phyloP scores from a whole-genome alignment of 2,113 vertebrate genomes.

The Opisthocomus hoazin region DNA sequence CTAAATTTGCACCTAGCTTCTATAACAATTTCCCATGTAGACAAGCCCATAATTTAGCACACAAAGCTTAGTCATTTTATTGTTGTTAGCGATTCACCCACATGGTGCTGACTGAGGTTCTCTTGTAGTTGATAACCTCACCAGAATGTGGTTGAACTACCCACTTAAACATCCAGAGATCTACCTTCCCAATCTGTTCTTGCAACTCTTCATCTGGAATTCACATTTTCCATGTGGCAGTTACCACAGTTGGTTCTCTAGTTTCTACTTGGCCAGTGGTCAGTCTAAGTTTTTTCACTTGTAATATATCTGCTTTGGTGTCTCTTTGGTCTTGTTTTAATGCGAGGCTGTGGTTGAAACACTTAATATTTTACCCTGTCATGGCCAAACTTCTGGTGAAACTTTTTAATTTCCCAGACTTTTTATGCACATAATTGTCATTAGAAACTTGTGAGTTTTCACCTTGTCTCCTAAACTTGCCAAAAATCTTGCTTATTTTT shows the following conservation, averaged over 20 bases:
- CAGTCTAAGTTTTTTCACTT: constrained; percentile 15
- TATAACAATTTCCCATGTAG: neutral
- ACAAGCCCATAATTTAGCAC: neutral
- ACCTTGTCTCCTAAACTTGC: constrained; percentile 41
- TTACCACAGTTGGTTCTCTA: constrained; percentile 2
- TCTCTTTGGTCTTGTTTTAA: constrained; percentile 46
- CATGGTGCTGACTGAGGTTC: neutral
- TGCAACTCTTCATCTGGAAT: neutral
- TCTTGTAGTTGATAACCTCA: neutral
- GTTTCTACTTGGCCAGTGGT: constrained; percentile 53
- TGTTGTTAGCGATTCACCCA: neutral
- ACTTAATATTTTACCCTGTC: constrained; percentile 39
- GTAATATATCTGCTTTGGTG: constrained; percentile 45
- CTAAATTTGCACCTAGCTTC: constrained; percentile 8
- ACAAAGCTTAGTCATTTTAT: neutral
- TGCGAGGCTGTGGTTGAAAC: constrained; percentile 33
- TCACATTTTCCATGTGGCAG: constrained; percentile 5
- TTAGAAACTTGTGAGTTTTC: constrained; percentile 26
- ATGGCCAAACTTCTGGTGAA: constrained; percentile 34
- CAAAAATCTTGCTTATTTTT: constrained; percentile 18
- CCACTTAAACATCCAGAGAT: neutral
- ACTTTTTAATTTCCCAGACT: constrained; percentile 44
- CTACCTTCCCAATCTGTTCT: neutral
- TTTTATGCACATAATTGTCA: neutral
- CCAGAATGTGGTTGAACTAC: neutral